Percentiles rank a stretch among this genome's conserved stretches.
Conservation (phyloP, 2,113 vertebrate genomes). For the Nannospalax galili region DNA sequence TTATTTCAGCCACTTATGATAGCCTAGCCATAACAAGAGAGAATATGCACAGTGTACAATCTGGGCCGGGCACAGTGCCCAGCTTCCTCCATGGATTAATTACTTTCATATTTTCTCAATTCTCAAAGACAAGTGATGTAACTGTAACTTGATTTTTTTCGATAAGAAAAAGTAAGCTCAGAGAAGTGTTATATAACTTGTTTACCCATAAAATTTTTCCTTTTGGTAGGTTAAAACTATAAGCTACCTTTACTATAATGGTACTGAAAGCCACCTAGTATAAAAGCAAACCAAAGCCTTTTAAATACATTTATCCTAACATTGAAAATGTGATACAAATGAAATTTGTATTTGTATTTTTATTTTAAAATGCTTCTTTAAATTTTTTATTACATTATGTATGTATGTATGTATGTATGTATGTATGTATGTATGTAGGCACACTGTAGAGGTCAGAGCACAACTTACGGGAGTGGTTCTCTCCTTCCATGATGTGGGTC, state of each 20-base stretch:
- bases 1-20: neutral
- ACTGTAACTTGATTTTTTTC: neutral
- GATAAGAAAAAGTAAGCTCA: conserved; percentile 12
- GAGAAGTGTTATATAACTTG: neutral
- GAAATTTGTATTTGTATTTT: neutral
- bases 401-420: no score
- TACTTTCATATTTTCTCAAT: neutral
- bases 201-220: neutral
- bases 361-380: no score
- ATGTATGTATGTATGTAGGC: no score
- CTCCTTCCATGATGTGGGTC: no score
- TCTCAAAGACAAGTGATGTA: neutral
- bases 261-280: neutral
- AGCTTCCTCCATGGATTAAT: neutral
- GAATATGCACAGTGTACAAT: neutral
- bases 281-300: neutral
- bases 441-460: neutral
- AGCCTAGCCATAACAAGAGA: neutral
- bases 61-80: neutral
- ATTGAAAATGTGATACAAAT: neutral
- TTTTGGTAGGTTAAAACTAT: neutral
- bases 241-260: neutral
- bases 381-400: neutral
- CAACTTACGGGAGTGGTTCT: neutral
- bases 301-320: conserved; percentile 41